Evolutionary conservation across 2,113 vertebrate species (phyloP).

Genomic region (Nipponia nippon): DNA sequence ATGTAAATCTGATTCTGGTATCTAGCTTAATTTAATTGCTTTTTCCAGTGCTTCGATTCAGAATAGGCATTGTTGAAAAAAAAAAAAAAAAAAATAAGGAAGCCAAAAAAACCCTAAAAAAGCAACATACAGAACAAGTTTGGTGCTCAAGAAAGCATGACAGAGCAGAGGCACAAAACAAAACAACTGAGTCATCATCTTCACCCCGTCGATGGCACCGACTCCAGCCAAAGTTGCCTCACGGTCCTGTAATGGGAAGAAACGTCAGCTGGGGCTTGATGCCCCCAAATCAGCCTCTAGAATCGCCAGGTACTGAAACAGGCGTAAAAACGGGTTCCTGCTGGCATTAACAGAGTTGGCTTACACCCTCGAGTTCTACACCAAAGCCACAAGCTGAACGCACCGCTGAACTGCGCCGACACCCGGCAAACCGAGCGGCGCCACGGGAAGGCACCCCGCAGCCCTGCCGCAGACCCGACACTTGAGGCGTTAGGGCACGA

Average conservation of each 20-base stretch:
- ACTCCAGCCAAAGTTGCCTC: background rate
- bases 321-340: accelerated
- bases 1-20: background rate
- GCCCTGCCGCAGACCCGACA: background rate
- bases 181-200: background rate
- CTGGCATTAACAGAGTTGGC: accelerated
- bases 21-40: accelerated
- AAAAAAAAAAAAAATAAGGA: no score
- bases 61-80: accelerated
- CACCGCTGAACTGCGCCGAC: accelerated
- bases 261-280: background rate
- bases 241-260: background rate
- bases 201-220: background rate
- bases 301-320: background rate
- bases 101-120: background rate
- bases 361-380: background rate
- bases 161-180: background rate
- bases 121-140: background rate
- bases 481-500: accelerated
- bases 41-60: background rate
- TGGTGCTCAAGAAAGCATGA: background rate
- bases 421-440: accelerated
- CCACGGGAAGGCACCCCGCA: accelerated
- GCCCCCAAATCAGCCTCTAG: background rate
- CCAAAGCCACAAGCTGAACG: accelerated